Conservation (phyloP, 2,888 invertebrate genomes). For the Acanthosepion lycidas region DNA sequence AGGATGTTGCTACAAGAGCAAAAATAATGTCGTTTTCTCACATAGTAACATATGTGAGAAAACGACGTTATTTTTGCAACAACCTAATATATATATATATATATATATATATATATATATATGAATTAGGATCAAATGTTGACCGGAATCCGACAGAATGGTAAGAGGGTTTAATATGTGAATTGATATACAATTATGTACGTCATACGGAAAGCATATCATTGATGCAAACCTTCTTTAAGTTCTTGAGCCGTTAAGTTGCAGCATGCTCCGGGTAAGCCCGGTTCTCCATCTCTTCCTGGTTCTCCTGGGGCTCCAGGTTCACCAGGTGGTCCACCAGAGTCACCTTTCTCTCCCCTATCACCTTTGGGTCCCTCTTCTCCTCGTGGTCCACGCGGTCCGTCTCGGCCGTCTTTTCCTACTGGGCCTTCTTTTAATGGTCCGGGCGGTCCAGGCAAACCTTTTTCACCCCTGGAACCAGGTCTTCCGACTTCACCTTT, state of each 20-base stretch:
- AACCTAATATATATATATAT: no score
- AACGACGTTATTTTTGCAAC: no score
- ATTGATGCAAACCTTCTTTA: neutral
- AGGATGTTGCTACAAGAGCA: no score
- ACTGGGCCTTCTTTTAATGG: neutral
- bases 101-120: no score
- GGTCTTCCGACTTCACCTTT: neutral
- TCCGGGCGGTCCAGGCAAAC: neutral
- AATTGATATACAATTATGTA: no score
- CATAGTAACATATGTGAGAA: no score
- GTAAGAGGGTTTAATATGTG: no score
- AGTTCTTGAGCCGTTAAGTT: neutral
- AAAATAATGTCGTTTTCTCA: no score
- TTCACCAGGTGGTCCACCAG: neutral
- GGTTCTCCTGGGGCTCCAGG: slow-evolving; percentile 50
- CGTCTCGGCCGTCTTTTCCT: neutral
- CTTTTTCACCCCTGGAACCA: neutral
- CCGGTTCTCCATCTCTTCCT: slow-evolving; percentile 38
- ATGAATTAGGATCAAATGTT: no score
- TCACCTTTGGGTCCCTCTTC: neutral
- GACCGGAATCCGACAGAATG: no score
- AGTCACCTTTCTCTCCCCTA: neutral
- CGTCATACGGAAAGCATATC: no score
- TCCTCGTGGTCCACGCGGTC: neutral
- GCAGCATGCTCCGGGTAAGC: neutral